Evolutionary conservation across 2,888 invertebrate species (phyloP).

Genomic region (Thymelicus acteon): DNA sequence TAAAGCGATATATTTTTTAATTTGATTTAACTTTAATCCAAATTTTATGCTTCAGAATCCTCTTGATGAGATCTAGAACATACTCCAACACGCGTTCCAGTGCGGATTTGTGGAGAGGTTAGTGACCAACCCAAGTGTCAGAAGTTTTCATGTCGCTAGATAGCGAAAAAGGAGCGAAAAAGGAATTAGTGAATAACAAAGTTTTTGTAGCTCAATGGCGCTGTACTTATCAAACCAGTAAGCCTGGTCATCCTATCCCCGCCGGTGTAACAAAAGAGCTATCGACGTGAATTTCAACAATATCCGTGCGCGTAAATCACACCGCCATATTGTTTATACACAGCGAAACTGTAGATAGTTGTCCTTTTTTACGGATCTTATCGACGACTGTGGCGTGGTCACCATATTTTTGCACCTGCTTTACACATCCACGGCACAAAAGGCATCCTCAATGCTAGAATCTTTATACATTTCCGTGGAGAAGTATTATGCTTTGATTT

Average conservation of each 20-base stretch:
- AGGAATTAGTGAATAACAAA: no score
- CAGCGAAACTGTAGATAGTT: constrained; percentile 52
- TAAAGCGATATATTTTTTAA: no score
- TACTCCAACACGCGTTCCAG: no score
- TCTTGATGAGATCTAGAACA: no score
- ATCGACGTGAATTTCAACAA: constrained; percentile 77
- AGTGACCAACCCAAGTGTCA: no score
- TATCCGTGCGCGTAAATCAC: constrained; percentile 75
- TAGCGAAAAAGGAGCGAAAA: no score
- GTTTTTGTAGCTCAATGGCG: not conserved
- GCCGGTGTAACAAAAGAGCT: constrained; percentile 76
- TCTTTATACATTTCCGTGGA: not conserved
- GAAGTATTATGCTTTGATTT: not conserved
- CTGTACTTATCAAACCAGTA: not conserved
- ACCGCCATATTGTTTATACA: constrained; percentile 70
- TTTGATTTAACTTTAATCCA: no score
- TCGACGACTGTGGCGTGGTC: constrained; percentile 49
- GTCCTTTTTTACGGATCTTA: constrained; percentile 62
- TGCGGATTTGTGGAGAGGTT: no score
- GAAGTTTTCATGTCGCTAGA: no score
- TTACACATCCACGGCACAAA: not conserved
- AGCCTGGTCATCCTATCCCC: constrained; percentile 40
- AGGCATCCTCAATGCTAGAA: not conserved
- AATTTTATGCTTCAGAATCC: no score
- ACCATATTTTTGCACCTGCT: constrained; percentile 9